Evolutionary conservation across 2,888 invertebrate genomes (phyloP), one percentile per base, ranked within the genome.

Genomic region (Catocala nupta): DNA sequence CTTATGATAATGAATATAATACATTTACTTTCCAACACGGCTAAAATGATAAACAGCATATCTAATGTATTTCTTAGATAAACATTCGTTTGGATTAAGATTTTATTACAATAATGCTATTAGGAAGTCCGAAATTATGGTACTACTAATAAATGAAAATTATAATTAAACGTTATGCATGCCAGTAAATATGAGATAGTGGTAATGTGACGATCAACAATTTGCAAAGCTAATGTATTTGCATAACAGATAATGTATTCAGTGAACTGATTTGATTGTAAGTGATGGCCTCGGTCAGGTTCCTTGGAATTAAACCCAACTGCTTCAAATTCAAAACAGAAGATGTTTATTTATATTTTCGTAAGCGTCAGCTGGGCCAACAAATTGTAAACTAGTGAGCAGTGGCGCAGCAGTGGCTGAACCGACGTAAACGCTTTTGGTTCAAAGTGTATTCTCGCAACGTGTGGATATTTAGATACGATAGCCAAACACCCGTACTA

Each of bases 241-340:
- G 25, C 58, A 48, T 57, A 50, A 52, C 61, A 57, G 65, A 71
- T 66, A 56, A 75, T 56, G 48, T 56, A 64, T 59, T 63, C 34
- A 55, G 49, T 55, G 34, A 62, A 60, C 47, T 63, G 47, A 61
- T 63, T 54, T 45, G 45, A 53, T 56, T 56, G 49, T 49, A 54
- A 61, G 25, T 51, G 12, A 52, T 54, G 64, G 54, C 42, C 54
- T 54, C 33, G 55, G 55, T 44, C 54, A 58, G 36, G 43, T 43
- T 62, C 56, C 44, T 68, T 61, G 11, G 42, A 57, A 60, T 55
- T 44, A 55, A 49, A 61, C 36, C 60, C 50, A 12, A 13, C 33
- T 42, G 34, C 50, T 64, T 43, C 33, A 61, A 59, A 59, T 56
- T 59, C 55, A 34, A 49, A 51, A 53, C 36, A 49, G 53, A 36